Evolutionary conservation across 2,888 invertebrate genomes (phyloP), one percentile per base, ranked within the genome.

Genomic region (Unio delphinus): DNA sequence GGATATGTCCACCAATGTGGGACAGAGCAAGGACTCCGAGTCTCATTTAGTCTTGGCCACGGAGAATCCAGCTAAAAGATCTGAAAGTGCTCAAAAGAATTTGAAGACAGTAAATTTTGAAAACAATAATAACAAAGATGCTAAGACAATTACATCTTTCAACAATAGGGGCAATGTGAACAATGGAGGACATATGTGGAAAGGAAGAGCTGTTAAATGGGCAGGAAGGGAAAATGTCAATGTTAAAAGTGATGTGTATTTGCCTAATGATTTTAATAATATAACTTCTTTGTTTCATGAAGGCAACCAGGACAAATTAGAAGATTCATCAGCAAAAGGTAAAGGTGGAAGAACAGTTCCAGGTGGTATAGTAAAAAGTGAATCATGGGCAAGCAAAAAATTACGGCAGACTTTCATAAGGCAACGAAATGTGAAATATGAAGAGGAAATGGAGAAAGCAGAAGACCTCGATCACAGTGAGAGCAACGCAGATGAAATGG

Each of bases 311-410:
- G 45, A 54, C 7, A 54, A 23, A 54, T 15, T 26, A 20, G 54
- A 63, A 34, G 63, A 17, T 30, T 17, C 8, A 55, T 55, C 45
- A 63, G 63, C 30, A 18, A 67, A 72, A 64, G 61, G 72, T 23
- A 73, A 70, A 54, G 72, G 66, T 56, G 74, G 75, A 28, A 71
- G 66, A 58, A 65, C 64, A 15, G 74, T 72, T 60, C 57, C 64
- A 30, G 74, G 71, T 67, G 76, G 71, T 11, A 65, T 68, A 55
- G 17, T 28, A n/a, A 73, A 68, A 17, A 60, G 78, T 28, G 79
- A 80, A 55, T 78, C 75, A 2, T 81, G 81, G 81, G 79, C 80
- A 17, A 68, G 67, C 55, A 68, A 72, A 45, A 81, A 80, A 67
- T 59, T 81, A 59, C 70, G 72, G 34, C 64, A 69, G 56, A 73